Evolutionary conservation across 2,797 vertebrate species (phyloP).

Genomic region (Poeciliopsis presidionis): DNA sequence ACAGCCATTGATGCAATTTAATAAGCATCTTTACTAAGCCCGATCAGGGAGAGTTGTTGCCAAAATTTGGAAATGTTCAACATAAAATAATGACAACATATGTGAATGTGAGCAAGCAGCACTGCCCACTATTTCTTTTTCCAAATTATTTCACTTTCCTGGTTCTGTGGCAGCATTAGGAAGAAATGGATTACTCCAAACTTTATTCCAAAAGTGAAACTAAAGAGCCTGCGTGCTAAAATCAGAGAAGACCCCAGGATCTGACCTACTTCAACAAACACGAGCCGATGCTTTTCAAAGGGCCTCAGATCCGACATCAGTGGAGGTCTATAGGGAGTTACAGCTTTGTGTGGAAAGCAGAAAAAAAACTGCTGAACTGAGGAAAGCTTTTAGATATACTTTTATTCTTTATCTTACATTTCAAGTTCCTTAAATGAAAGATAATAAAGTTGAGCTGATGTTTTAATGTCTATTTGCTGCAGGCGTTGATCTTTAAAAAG

Average conservation of each 20-base stretch:
- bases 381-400: neutral
- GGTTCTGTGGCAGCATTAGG: neutral
- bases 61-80: too few relatives aligned
- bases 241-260: neutral
- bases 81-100: too few relatives aligned
- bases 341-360: constrained; percentile 8
- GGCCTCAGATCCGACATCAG: constrained; percentile 2
- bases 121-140: neutral
- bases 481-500: constrained; percentile 2
- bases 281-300: neutral
- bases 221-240: neutral
- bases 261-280: constrained; percentile 19
- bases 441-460: neutral
- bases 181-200: neutral
- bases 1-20: too few relatives aligned
- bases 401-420: neutral
- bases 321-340: neutral
- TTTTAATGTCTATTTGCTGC: neutral
- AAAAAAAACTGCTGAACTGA: constrained; percentile 5
- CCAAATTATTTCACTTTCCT: neutral
- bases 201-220: constrained; percentile 13
- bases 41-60: too few relatives aligned
- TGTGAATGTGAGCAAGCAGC: neutral
- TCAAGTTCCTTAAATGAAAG: constrained; percentile 4
- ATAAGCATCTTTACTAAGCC: too few relatives aligned